phyloP scores from a whole-genome alignment of 2,888 invertebrate species.

The Trichopoda pennipes region DNA sequence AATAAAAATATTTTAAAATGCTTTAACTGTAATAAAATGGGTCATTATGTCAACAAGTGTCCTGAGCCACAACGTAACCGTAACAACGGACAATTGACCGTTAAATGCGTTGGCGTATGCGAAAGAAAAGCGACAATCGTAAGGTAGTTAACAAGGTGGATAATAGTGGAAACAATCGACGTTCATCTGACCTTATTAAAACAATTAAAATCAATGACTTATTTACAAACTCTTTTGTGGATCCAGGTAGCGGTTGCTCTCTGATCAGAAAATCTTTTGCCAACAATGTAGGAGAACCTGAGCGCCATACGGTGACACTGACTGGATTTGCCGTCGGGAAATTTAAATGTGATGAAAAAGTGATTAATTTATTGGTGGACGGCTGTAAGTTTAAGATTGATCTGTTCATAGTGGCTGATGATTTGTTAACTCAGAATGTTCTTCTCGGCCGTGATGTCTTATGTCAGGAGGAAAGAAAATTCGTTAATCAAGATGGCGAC shows the following conservation, averaged over 20 bases:
- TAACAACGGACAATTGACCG: too few relatives aligned
- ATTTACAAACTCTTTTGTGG: too few relatives aligned
- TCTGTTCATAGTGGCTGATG: not conserved
- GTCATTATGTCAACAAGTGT: not conserved
- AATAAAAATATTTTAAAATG: not conserved
- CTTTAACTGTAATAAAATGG: not conserved
- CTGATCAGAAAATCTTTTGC: not conserved
- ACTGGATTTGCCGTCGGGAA: not conserved
- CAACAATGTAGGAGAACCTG: too few relatives aligned
- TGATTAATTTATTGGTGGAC: conserved; percentile 1
- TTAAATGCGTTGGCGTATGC: not conserved
- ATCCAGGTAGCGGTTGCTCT: too few relatives aligned
- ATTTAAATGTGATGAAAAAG: not conserved
- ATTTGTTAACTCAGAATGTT: conserved; percentile 4
- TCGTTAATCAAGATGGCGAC: conserved; percentile 1
- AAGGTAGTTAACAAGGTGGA: too few relatives aligned
- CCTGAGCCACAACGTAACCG: not conserved
- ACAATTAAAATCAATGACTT: too few relatives aligned
- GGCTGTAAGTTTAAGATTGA: not conserved
- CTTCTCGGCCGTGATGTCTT: conserved; percentile 20
- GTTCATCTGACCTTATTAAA: too few relatives aligned
- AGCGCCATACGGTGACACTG: not conserved
- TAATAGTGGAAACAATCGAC: too few relatives aligned
- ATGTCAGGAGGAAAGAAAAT: conserved; percentile 4
- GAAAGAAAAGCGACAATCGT: too few relatives aligned